Percentiles rank a stretch among this genome's conserved stretches.
Conservation (phyloP, 2,797 vertebrate species). For the Mormyrus hasselquistii region DNA sequence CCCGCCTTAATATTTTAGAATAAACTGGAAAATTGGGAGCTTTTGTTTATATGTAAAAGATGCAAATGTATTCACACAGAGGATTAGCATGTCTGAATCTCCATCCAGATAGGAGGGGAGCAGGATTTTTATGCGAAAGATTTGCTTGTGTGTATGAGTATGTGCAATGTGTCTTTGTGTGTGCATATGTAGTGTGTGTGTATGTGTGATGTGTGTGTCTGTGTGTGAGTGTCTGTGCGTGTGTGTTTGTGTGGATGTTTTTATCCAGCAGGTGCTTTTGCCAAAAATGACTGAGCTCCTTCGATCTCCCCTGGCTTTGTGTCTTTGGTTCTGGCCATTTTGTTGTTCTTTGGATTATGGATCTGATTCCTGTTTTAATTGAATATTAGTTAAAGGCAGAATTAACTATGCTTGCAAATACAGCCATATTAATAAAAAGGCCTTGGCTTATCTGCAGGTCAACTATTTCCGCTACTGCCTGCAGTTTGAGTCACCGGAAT, state of each 20-base stretch:
- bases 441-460: background rate
- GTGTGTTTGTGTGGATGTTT: slow-evolving; percentile 33
- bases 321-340: background rate
- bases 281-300: background rate
- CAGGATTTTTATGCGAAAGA: slow-evolving; percentile 65
- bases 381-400: background rate
- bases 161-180: slow-evolving; percentile 17
- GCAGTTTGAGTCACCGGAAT: background rate
- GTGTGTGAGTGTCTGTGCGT: background rate
- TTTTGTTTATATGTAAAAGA: slow-evolving; percentile 68
- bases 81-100: slow-evolving; percentile 69
- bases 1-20: slow-evolving; percentile 50
- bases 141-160: slow-evolving; percentile 54
- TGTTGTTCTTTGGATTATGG: background rate
- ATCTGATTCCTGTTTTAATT: background rate
- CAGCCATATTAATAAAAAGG: background rate
- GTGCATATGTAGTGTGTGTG: background rate
- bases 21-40: slow-evolving; percentile 60
- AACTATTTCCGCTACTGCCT: background rate
- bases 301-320: background rate
- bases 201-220: background rate
- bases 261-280: background rate
- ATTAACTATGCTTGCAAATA: background rate
- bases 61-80: slow-evolving; percentile 61
- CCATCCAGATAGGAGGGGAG: slow-evolving; percentile 58